Evolutionary conservation across 2,797 vertebrate genomes (phyloP), one percentile per base, ranked within the genome.

Genomic region (Rousettus madagascariensis): DNA sequence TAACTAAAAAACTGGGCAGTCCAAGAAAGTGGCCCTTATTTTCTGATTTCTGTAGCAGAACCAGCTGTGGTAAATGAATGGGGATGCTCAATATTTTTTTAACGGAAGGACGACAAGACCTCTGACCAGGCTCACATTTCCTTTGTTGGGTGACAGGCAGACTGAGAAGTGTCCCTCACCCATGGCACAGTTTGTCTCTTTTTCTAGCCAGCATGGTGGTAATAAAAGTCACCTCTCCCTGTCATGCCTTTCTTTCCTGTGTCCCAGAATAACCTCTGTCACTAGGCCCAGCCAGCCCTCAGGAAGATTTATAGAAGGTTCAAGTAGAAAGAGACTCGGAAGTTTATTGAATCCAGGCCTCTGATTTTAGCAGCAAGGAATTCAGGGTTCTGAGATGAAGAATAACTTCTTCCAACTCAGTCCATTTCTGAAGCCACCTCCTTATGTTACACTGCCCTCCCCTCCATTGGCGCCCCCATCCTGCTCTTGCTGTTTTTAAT

Each of bases 1-100:
- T 88, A 72, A 74, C 55, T 82, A 75, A 69, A 93, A 46, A 71
- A 63, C 7, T 26, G 33, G 20, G n/a, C 36, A 71, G 46, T 80
- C 36, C 51, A 82, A 49, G 72, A 89, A 93, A 75, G n/a, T 43
- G 8, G 65, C 24, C 65, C 51, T 75, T 86, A 77, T 13, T 84
- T 95, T 75, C 61, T 72, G 30, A 5, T 82, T 90, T 74, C 49
- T 82, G 4, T 72, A 79, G 53, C 51, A 91, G 86, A 94, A 51
- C 17, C 51, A 91, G 46, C 57, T 30, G 16, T 41, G 75, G 30
- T 53, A 63, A 79, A 11, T 68, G 49, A 57, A 78, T 68, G 26
- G 66, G 6, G 36, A n/a, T 61, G 43, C n/a, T 49, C 68, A 57
- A 20, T 57, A 77, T 75, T 88, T 66, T 77, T 79, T 46, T 17